Evolutionary conservation across 2,888 invertebrate species (phyloP).

Genomic region (Taphrorychus bicolor): DNA sequence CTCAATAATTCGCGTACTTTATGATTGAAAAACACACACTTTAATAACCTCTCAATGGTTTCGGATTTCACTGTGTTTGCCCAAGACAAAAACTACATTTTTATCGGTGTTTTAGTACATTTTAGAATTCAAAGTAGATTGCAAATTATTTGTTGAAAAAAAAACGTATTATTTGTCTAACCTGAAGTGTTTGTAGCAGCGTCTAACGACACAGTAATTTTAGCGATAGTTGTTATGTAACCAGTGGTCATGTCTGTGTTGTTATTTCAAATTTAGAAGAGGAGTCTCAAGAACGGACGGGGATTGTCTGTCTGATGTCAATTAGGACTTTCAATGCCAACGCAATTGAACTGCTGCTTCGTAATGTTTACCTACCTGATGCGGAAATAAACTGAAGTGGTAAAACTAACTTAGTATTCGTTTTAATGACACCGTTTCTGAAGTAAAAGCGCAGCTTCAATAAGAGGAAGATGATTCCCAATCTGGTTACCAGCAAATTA

Average conservation of each 20-base stretch:
- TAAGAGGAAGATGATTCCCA: no score
- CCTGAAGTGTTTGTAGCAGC: conserved; percentile 13
- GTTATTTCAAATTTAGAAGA: neutral
- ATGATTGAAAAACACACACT: conserved; percentile 7
- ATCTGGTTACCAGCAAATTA: no score
- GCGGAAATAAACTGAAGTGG: neutral
- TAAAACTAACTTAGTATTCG: neutral
- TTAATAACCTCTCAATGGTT: conserved; percentile 9
- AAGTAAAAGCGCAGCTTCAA: no score
- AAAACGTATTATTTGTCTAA: conserved; percentile 14
- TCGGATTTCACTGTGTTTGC: conserved; percentile 21
- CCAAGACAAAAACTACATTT: conserved; percentile 6
- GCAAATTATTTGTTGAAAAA: conserved; percentile 17
- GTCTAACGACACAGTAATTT: conserved; percentile 22
- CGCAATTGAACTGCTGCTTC: neutral
- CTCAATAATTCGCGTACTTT: conserved; percentile 6
- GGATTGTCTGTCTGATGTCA: neutral
- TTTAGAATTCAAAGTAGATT: conserved; percentile 22
- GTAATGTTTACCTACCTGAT: neutral
- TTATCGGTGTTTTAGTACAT: conserved; percentile 7
- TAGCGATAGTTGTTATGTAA: no score
- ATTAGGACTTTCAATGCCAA: neutral
- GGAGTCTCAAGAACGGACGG: neutral
- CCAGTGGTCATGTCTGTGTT: conserved; percentile 11
- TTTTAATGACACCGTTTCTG: no score